Conservation (phyloP, 2,113 vertebrate genomes). For the Oncorhynchus keta region DNA sequence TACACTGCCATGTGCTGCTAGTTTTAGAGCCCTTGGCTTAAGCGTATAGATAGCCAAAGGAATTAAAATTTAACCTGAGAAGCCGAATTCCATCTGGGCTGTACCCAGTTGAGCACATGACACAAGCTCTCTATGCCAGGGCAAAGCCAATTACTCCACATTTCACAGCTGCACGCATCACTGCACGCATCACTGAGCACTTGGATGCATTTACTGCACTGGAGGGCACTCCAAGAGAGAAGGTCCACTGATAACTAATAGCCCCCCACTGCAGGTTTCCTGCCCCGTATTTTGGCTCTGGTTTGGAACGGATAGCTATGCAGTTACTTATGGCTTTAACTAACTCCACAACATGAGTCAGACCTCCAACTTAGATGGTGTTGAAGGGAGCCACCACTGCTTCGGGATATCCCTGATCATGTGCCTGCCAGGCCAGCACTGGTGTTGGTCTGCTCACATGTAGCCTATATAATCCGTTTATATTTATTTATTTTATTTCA, state of each 20-base stretch:
- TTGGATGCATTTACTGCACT: slow-evolving; percentile 12
- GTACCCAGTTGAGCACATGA: slow-evolving; percentile 20
- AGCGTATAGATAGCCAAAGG: background rate
- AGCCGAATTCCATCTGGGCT: slow-evolving; percentile 28
- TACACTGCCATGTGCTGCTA: background rate
- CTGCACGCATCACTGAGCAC: slow-evolving; percentile 31
- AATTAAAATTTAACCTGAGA: slow-evolving; percentile 8
- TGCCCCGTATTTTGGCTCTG: background rate
- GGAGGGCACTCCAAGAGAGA: slow-evolving; percentile 24
- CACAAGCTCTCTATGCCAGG: slow-evolving; percentile 14
- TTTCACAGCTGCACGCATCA: slow-evolving; percentile 37
- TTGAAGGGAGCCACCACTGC: background rate
- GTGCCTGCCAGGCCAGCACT: background rate
- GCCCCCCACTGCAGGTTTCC: slow-evolving; percentile 9
- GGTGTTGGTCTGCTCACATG: background rate
- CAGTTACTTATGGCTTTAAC: background rate
- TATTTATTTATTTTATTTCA: no score
- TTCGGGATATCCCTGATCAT: no score
- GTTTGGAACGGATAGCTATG: background rate
- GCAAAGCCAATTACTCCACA: slow-evolving; percentile 39
- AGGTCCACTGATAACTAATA: slow-evolving; percentile 20
- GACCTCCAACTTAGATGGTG: background rate
- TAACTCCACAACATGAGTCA: background rate
- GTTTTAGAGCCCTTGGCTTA: background rate
- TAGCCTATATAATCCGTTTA: background rate